Evolutionary conservation across 2,888 invertebrate genomes (phyloP).

Genomic region (Phania funesta): DNA sequence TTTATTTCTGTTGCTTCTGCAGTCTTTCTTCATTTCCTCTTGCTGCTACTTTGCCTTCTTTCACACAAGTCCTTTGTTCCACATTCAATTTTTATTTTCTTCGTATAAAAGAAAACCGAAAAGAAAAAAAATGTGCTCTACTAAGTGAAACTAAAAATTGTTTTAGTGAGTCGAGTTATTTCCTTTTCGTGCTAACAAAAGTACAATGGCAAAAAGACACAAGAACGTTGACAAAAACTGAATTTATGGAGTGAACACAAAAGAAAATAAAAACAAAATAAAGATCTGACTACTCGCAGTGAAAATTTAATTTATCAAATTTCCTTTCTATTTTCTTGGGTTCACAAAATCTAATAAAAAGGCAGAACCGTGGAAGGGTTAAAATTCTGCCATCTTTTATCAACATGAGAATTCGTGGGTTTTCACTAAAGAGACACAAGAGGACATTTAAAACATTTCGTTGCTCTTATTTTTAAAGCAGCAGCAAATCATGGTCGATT

Average conservation of each 20-base stretch:
- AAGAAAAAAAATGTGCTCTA: conserved; percentile 33
- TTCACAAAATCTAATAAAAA: conserved; percentile 60
- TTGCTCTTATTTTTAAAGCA: conserved; percentile 1
- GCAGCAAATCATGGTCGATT: conserved; percentile 37
- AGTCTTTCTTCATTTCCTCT: conserved; percentile 7
- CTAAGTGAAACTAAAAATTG: conserved; percentile 63
- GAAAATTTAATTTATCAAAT: conserved; percentile 67
- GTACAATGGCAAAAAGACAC: conserved; percentile 35
- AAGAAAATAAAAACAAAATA: conserved; percentile 9
- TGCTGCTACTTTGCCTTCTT: conserved; percentile 27
- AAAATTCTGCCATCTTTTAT: background rate
- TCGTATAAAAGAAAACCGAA: background rate
- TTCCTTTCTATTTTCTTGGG: conserved; percentile 53
- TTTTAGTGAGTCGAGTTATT: conserved; percentile 23
- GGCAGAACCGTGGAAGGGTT: background rate
- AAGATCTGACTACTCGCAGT: conserved; percentile 45
- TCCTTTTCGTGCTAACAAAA: conserved; percentile 11
- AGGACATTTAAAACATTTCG: background rate
- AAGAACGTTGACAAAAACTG: conserved; percentile 39
- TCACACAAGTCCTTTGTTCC: conserved; percentile 42
- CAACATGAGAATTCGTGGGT: background rate
- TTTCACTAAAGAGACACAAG: background rate
- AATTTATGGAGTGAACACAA: conserved; percentile 40
- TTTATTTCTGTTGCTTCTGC: conserved; percentile 46
- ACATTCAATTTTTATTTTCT: conserved; percentile 3